These are phyloP conservation scores for Cephus pulcher DNA, from an alignment of 2,888 invertebrate genomes.

Conservation along the genomic window DNA sequence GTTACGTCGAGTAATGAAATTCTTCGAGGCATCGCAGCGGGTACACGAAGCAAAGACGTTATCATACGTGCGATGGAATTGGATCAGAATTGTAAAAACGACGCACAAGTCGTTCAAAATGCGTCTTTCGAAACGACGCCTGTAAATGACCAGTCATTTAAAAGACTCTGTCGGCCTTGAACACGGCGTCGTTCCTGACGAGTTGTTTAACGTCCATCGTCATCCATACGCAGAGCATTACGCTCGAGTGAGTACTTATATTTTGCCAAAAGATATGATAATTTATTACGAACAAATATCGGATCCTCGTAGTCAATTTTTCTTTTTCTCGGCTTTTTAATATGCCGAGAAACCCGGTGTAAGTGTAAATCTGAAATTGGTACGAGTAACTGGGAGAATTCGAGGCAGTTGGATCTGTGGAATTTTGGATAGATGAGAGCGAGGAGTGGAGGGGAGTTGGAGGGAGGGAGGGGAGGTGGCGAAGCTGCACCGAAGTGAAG, in stretches of 20 bases:
- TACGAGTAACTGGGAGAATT: not conserved
- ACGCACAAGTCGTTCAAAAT: not conserved
- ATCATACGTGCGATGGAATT: not conserved
- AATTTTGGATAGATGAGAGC: not conserved
- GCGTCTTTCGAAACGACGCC: slow-evolving; percentile 12
- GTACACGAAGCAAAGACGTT: not conserved
- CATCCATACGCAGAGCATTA: not conserved
- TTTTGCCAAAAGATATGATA: not conserved
- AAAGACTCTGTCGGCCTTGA: slow-evolving; percentile 35
- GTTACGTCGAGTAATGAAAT: not conserved
- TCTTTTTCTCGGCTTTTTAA: not conserved
- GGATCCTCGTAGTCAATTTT: not conserved
- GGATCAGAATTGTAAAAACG: not conserved
- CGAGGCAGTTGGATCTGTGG: not conserved
- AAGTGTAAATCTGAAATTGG: not conserved
- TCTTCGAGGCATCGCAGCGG: not conserved
- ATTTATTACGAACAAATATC: not conserved
- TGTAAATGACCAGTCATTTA: slow-evolving; percentile 30
- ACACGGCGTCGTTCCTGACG: slow-evolving; percentile 20
- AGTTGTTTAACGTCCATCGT: slow-evolving; percentile 28
- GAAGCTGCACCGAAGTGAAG: slow-evolving; percentile 10
- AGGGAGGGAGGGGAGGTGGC: not conserved
- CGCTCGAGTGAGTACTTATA: not conserved
- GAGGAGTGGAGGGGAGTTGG: not conserved
- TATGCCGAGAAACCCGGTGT: too few species aligned